These are phyloP conservation scores for Anoplolepis gracilipes DNA, from an alignment of 1,140 invertebrate species.

Conservation along the genomic window DNA sequence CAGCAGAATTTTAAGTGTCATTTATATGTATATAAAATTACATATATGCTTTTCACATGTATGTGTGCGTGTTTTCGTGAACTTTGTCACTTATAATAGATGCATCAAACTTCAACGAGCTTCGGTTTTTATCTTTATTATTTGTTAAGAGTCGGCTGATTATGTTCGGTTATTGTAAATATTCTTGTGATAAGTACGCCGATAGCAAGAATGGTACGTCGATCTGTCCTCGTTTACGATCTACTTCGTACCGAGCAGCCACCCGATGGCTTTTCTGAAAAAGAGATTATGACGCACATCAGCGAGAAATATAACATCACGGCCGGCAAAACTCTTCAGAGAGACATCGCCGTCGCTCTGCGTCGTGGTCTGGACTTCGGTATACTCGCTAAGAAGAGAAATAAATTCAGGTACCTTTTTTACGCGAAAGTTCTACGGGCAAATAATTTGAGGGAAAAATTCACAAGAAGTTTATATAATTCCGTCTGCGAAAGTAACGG, in stretches of 20 bases:
- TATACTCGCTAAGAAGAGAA: constrained; percentile 74
- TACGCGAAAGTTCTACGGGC: not conserved
- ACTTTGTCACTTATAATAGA: not conserved
- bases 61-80: not conserved
- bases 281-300: constrained; percentile 74
- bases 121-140: constrained; percentile 18
- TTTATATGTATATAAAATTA: not conserved
- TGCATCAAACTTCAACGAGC: constrained; percentile 22
- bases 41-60: not conserved
- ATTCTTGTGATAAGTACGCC: not conserved
- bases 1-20: not conserved
- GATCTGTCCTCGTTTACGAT: constrained; percentile 76
- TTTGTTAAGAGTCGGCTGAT: not conserved
- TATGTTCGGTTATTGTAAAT: not conserved
- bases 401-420: constrained; percentile 75
- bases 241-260: constrained; percentile 68
- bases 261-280: constrained; percentile 68
- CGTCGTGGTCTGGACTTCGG: constrained; percentile 78
- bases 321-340: constrained; percentile 68
- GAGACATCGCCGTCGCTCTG: constrained; percentile 74
- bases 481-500: not conserved
- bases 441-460: constrained; percentile 37
- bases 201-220: constrained; percentile 69
- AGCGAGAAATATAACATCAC: constrained; percentile 74
- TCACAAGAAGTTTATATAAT: constrained; percentile 25